These are phyloP conservation scores for Fulica atra DNA, from an alignment of 2,113 vertebrate species.

Conservation along the genomic window DNA sequence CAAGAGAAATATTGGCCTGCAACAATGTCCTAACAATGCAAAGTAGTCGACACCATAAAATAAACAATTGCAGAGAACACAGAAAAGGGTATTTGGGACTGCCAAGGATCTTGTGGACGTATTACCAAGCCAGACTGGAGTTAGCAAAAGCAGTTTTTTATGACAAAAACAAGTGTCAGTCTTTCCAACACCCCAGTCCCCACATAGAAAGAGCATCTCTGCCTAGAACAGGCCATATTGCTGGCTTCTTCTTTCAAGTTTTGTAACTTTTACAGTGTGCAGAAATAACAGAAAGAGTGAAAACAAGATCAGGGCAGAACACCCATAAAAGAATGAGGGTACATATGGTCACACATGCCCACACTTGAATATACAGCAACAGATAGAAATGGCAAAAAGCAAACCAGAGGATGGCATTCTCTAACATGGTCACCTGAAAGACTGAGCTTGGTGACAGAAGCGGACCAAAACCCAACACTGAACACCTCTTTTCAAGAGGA, in stretches of 20 bases:
- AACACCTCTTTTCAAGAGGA: not conserved
- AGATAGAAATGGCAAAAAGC: not conserved
- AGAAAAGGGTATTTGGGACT: conserved; percentile 47
- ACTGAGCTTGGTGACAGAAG: not conserved
- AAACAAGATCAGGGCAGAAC: not conserved
- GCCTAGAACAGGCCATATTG: not conserved
- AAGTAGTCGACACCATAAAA: conserved; percentile 62
- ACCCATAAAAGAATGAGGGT: not conserved
- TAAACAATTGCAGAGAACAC: conserved; percentile 53
- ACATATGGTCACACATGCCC: not conserved
- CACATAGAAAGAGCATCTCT: not conserved
- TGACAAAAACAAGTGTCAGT: conserved; percentile 54
- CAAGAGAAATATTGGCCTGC: conserved; percentile 67
- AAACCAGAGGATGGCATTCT: not conserved
- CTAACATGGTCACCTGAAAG: not conserved
- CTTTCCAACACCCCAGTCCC: not conserved
- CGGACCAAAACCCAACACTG: not conserved
- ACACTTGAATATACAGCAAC: not conserved
- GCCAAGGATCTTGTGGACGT: not conserved
- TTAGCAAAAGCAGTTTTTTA: conserved; percentile 40
- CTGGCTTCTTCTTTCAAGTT: not conserved
- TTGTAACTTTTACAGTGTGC: not conserved
- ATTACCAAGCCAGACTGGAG: conserved; percentile 26
- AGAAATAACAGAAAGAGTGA: conserved; percentile 28
- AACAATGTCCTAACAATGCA: conserved; percentile 59